Evolutionary conservation across 2,113 vertebrate genomes (phyloP), one percentile per base, ranked within the genome.

Genomic region (Oriolus oriolus): DNA sequence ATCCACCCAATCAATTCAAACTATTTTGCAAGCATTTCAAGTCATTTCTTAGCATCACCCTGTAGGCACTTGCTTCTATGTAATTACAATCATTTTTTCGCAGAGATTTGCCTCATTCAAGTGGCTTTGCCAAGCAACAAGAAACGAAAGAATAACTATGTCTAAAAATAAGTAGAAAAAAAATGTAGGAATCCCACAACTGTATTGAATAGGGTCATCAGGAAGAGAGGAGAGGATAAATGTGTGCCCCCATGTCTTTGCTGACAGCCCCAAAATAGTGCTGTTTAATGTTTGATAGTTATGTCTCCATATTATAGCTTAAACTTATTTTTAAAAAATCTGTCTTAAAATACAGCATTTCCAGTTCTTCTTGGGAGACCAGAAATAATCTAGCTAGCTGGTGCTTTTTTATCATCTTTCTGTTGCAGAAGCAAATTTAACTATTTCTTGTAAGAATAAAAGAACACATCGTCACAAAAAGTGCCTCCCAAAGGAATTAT

Each of bases 31-130:
- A 81, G 90, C 80, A 93, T 94, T 94, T 93, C 68, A 84, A 94
- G 77, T 41, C 3, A 93, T 90, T 94, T 94, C 80, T 86, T 92
- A 93, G 80, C 60, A 75, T 84, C 74, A 70, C 61, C 52, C 83
- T 0, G 2, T 92, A 89, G 88, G 88, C 85, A 88, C 66, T 94
- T 84, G 83, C 86, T 90, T 90, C 85, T 87, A 45, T 45, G 52
- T 75, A 96, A 93, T 96, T 96, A 96, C 76, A 85, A 94, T 90
- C 24, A 90, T 84, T 96, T 89, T 93, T 92, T 90, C 94, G 69
- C 83, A 84, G 92, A 84, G 56, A 84, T 92, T 96, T 96, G 84
- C 68, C 79, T 95, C 87, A 77, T 85, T 96, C 93, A 96, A 92
- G 88, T 84, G 69, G 44, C 79, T 95, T 96, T 93, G 69, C 92